These are phyloP conservation scores for Oreochromis grahami DNA, from an alignment of 2,797 vertebrate genomes.

Conservation along the genomic window DNA sequence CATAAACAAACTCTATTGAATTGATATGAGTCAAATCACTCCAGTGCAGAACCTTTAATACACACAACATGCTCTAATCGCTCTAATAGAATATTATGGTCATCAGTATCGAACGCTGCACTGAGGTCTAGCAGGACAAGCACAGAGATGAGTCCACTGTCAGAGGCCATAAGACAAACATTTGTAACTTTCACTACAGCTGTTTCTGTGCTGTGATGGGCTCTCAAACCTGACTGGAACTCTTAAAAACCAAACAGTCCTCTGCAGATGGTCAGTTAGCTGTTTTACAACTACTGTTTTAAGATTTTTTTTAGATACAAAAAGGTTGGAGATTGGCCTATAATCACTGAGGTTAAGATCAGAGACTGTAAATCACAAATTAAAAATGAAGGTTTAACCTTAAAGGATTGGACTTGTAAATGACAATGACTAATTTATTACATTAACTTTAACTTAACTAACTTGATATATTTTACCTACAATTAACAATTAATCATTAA, in stretches of 20 bases:
- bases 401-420: background rate
- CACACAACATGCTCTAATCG: background rate
- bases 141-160: background rate
- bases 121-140: background rate
- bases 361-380: background rate
- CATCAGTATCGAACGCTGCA: accelerated
- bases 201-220: no score
- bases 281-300: background rate
- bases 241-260: background rate
- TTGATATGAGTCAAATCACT: background rate
- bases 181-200: no score
- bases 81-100: background rate
- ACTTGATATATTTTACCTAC: background rate
- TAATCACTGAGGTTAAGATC: background rate
- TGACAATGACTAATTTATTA: background rate
- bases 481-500: background rate
- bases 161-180: background rate
- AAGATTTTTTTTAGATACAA: background rate
- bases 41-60: background rate
- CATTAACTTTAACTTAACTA: background rate
- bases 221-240: no score
- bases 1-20: background rate
- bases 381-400: background rate
- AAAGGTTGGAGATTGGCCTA: background rate
- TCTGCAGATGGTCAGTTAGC: background rate